Evolutionary conservation across 2,888 invertebrate genomes (phyloP).

Genomic region (Neoascia interrupta): DNA sequence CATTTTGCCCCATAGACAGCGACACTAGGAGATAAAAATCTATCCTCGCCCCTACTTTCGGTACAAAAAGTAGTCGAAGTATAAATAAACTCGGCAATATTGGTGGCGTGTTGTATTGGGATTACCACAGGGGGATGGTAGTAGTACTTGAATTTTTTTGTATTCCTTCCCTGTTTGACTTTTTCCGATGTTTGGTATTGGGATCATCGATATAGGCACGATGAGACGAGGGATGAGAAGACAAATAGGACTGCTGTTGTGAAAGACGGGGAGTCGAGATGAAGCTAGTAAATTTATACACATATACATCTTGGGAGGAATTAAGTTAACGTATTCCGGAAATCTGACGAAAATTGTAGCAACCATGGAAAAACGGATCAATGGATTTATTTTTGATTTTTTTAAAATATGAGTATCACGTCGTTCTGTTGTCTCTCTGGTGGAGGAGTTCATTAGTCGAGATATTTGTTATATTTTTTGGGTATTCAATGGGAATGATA

Average conservation of each 20-base stretch:
- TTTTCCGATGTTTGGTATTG: constrained; percentile 59
- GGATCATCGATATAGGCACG: constrained; percentile 61
- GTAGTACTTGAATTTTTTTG: constrained; percentile 56
- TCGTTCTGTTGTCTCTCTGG: constrained; percentile 27
- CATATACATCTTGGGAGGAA: constrained; percentile 51
- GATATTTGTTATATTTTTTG: constrained; percentile 33
- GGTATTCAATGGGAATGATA: constrained; percentile 15
- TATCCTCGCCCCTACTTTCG: neutral
- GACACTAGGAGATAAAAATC: constrained; percentile 50
- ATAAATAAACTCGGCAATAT: constrained; percentile 63
- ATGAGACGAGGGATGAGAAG: constrained; percentile 33
- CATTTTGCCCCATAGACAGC: constrained; percentile 27
- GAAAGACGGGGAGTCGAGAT: constrained; percentile 11
- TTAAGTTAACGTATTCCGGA: constrained; percentile 59
- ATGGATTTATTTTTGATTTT: constrained; percentile 45
- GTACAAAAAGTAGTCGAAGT: constrained; percentile 28
- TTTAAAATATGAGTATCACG: constrained; percentile 61
- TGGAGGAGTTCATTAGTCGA: constrained; percentile 56
- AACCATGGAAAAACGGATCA: constrained; percentile 19
- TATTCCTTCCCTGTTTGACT: constrained; percentile 21
- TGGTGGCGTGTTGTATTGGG: constrained; percentile 58
- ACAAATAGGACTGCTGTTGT: constrained; percentile 53
- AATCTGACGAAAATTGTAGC: constrained; percentile 49
- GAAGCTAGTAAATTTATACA: constrained; percentile 51
- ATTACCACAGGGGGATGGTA: constrained; percentile 25